These are phyloP conservation scores for Stichopus horrens DNA, from an alignment of 53 echinoderm and acorn worm genomes.

Conservation along the genomic window DNA sequence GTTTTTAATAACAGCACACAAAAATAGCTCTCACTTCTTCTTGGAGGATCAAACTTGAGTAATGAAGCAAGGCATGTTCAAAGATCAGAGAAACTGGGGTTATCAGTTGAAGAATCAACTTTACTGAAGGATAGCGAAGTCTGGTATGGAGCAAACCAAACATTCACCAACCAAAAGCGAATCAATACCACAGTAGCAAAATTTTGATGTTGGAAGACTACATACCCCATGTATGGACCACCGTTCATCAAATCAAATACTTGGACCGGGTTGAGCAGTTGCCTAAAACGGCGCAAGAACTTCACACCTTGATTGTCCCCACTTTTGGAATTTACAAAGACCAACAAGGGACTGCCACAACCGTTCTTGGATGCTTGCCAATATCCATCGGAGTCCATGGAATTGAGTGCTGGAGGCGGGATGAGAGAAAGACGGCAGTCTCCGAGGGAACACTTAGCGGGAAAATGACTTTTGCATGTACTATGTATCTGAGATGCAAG, in stretches of 20 bases:
- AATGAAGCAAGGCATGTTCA: too few relatives aligned
- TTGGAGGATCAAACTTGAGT: too few relatives aligned
- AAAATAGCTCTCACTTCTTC: too few relatives aligned
- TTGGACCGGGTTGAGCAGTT: conserved; percentile 95
- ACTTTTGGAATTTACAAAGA: conserved; percentile 98
- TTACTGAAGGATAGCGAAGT: too few relatives aligned
- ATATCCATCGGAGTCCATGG: conserved; percentile 94
- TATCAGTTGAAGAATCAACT: too few relatives aligned
- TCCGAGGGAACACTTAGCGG: conserved; percentile 93
- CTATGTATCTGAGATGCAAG: conserved; percentile 71
- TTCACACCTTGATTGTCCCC: conserved; percentile 99
- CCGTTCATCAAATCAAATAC: conserved; percentile 98
- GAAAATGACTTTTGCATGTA: conserved; percentile 79
- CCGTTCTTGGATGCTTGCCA: conserved; percentile 95
- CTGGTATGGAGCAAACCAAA: too few relatives aligned
- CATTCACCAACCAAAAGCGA: too few relatives aligned
- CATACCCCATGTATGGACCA: conserved; percentile 95
- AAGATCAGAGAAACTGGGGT: too few relatives aligned
- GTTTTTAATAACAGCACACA: too few relatives aligned
- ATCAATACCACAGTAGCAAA: too few relatives aligned
- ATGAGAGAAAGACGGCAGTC: conserved; percentile 93
- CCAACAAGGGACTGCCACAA: conserved; percentile 93
- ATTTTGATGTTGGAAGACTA: background rate
- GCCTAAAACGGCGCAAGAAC: conserved; percentile 94
- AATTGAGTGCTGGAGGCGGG: conserved; percentile 91